These are phyloP conservation scores for Sylvilagus bachmani DNA, from an alignment of 2,113 vertebrate species.

Conservation along the genomic window DNA sequence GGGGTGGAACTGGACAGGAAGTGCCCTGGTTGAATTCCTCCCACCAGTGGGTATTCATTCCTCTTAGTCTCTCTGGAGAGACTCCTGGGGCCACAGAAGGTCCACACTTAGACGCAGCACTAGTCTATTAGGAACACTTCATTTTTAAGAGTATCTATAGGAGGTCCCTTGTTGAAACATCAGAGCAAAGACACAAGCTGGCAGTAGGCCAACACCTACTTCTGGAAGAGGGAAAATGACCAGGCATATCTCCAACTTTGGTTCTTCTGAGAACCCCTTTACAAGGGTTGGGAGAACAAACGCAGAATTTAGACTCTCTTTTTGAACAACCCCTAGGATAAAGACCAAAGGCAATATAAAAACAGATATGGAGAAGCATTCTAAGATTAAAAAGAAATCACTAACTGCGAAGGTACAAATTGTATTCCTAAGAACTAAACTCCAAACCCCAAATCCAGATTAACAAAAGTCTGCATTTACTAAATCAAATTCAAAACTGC, in stretches of 20 bases:
- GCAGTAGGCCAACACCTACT: background rate
- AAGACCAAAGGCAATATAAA: slow-evolving; percentile 73
- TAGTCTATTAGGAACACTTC: slow-evolving; percentile 11
- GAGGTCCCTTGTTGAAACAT: slow-evolving; percentile 4
- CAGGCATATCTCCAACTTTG: slow-evolving; percentile 27
- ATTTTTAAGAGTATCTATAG: slow-evolving; percentile 7
- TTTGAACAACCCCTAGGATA: slow-evolving; percentile 72
- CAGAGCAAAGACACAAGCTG: slow-evolving; percentile 45
- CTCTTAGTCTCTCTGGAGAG: slow-evolving; percentile 36
- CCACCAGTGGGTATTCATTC: background rate
- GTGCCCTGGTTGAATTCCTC: background rate
- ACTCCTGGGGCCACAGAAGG: background rate
- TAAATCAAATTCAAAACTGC: slow-evolving; percentile 67
- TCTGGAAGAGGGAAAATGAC: slow-evolving; percentile 50
- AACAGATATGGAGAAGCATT: slow-evolving; percentile 75
- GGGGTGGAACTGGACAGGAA: slow-evolving; percentile 14
- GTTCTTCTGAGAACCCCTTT: slow-evolving; percentile 28
- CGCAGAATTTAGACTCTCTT: slow-evolving; percentile 69
- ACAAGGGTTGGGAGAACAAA: slow-evolving; percentile 16
- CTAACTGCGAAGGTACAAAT: slow-evolving; percentile 70
- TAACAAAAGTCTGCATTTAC: slow-evolving; percentile 48
- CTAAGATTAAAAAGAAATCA: slow-evolving; percentile 69
- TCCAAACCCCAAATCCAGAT: slow-evolving; percentile 45
- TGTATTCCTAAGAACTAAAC: slow-evolving; percentile 65
- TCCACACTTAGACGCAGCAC: background rate